Evolutionary conservation across 2,113 vertebrate species (phyloP), one percentile per base, ranked within the genome.

Genomic region (Chionodraco myersi): DNA sequence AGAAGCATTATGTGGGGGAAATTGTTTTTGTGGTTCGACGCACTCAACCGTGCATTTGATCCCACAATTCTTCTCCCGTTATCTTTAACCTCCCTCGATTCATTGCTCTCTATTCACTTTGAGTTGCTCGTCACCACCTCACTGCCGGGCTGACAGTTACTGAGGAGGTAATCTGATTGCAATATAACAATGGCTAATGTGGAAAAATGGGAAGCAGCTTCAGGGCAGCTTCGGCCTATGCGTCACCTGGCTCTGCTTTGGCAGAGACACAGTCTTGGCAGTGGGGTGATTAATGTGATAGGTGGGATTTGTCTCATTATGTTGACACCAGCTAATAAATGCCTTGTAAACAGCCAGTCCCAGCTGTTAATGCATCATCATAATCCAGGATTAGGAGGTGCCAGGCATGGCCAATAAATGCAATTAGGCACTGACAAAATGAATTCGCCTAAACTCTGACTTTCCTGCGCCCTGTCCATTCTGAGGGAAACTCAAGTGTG

Each of bases 331-430:
- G 83, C 91, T 95, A 94, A 96, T 95, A 93, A 95, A 95, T 95
- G 91, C 92, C 92, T 93, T 94, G 94, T 95, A 95, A 95, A 96
- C 94, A 95, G 90, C 88, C 91, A 92, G 92, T 92, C 91, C 79
- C 93, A 91, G 94, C 92, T 93, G 92, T 92, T 94, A 94, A 95
- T 95, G 94, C 89, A 96, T 95, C 94, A 95, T 96, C 91, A 94
- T 95, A 96, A 95, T 94, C 93, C 94, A 85, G 92, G 94, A 95
- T 95, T 95, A 95, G 91, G 86, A 92, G 91, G 90, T 93, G 89
- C 88, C 90, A 89, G 92, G 92, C 92, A 92, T 88, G 90, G 91
- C 93, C 94, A 94, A 95, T 95, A 94, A 94, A 94, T 93, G 91
- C 92, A 95, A 95, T 95, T 95, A 94, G 76, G 83, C 90, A 78